A percentile compares a stretch with the other conserved stretches of the same genome.
phyloP scores from a whole-genome alignment of 2,113 vertebrate genomes.

The Semnornis frantzii region DNA sequence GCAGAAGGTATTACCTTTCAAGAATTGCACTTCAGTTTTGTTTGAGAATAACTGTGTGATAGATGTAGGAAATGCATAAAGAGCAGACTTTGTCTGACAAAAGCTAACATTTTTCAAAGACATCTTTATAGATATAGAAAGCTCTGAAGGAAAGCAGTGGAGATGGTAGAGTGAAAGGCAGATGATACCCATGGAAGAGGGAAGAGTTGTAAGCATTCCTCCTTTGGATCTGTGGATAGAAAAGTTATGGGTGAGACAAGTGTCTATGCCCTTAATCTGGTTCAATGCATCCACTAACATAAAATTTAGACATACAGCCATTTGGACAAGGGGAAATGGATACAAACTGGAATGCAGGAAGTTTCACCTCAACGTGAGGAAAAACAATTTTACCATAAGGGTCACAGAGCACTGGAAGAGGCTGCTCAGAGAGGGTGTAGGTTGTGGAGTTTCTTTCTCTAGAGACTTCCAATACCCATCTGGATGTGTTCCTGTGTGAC shows the following conservation, averaged over 20 bases:
- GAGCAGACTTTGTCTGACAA: neutral
- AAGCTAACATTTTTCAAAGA: neutral
- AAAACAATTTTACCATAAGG: too few relatives aligned
- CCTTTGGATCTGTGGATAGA: neutral
- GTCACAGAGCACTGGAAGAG: too few relatives aligned
- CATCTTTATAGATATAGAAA: neutral
- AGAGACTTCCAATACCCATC: too few relatives aligned
- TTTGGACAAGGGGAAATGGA: too few relatives aligned
- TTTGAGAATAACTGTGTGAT: neutral
- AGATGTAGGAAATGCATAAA: neutral
- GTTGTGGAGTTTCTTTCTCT: too few relatives aligned
- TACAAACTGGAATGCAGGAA: too few relatives aligned
- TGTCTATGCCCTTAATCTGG: neutral
- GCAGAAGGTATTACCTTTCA: neutral
- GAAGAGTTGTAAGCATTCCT: neutral
- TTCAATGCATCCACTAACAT: neutral
- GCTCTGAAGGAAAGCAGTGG: neutral
- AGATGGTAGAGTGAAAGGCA: neutral
- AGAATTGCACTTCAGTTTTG: neutral
- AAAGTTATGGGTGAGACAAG: neutral
- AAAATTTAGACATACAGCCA: neutral
- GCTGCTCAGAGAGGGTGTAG: too few relatives aligned
- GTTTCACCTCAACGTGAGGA: too few relatives aligned
- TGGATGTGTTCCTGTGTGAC: too few relatives aligned
- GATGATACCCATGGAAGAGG: neutral